Evolutionary conservation across 2,113 vertebrate genomes (phyloP), one percentile per base, ranked within the genome.

Genomic region (Silurus glanis): DNA sequence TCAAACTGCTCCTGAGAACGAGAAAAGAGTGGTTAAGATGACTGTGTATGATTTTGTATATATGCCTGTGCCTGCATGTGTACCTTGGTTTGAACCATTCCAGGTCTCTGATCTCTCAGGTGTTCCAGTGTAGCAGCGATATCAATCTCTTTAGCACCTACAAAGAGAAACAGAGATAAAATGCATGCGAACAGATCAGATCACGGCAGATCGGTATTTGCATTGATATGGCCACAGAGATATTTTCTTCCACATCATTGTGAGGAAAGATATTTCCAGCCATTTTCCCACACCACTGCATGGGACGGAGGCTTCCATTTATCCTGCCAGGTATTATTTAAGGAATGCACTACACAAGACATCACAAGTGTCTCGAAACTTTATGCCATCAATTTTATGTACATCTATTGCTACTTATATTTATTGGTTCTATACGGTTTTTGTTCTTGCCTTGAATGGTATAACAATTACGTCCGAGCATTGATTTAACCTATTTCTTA

Each of bases 141-240:
- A 93, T 99, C 98, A 90, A 99, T 97, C 95, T 99, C 98, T 91
- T 99, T 99, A 93, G 97, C 98, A 92, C 98, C 98, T 99, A 95
- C 17, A 89, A 75, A 76, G 10, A 82, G 51, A 89, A 5, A 89
- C 19, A 90, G 28, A 86, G 9, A 79, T 62, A 5, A 14, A 21
- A 51, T 75, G 21, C 25, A 37, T 6, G 49, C 62, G 5, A 82
- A 64, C 16, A 74, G 21, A 81, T 37, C 37, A 37, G 37, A 37
- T 37, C 37, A 37, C 37, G 37, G 37, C 37, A 37, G 66, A 37
- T 16, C 66, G 2, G n/a, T 37, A 16, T 69, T 69, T 14, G 21
- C n/a, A 28, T 7, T 64, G 23, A n/a, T 64, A 64, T 67, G 8
- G 10, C 23, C 4, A 9, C 6, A 71, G 6, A 71, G 14, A 45